These are phyloP conservation scores for Leucoraja erinaceus DNA, from an alignment of 2,113 vertebrate genomes.

Conservation along the genomic window DNA sequence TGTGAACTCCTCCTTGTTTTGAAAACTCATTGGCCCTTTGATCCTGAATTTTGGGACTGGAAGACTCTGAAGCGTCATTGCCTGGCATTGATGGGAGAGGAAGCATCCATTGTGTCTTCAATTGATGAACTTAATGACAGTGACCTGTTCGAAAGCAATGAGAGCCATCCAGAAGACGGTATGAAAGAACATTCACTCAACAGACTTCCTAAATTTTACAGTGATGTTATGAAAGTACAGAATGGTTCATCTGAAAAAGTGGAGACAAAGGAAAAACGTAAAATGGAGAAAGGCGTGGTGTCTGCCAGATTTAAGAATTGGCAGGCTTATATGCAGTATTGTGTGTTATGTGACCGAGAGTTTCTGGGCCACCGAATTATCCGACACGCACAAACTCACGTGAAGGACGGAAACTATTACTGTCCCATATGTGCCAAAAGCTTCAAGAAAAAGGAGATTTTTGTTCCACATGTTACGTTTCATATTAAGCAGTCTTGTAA, in stretches of 20 bases:
- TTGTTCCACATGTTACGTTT: conserved; percentile 85
- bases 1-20: conserved; percentile 90
- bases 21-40: conserved; percentile 96
- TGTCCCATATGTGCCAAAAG: conserved; percentile 91
- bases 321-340: conserved; percentile 98
- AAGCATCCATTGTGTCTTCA: conserved; percentile 92
- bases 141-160: conserved; percentile 71
- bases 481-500: conserved; percentile 95
- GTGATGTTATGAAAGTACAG: conserved; percentile 66
- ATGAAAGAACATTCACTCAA: conserved; percentile 59
- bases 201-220: conserved; percentile 61
- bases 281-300: conserved; percentile 78
- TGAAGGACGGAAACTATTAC: conserved; percentile 76
- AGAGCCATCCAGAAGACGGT: conserved; percentile 58
- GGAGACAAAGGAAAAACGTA: conserved; percentile 84
- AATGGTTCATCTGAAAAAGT: conserved; percentile 67
- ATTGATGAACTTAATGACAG: conserved; percentile 90
- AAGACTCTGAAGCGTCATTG: conserved; percentile 92
- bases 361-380: conserved; percentile 94
- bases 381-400: conserved; percentile 88
- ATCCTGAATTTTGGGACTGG: conserved; percentile 98
- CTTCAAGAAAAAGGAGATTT: conserved; percentile 81
- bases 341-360: conserved; percentile 92
- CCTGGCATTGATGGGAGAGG: conserved; percentile 88
- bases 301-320: conserved; percentile 89